These are phyloP conservation scores for Microplitis mediator DNA, from an alignment of 1,140 invertebrate species.

Conservation along the genomic window DNA sequence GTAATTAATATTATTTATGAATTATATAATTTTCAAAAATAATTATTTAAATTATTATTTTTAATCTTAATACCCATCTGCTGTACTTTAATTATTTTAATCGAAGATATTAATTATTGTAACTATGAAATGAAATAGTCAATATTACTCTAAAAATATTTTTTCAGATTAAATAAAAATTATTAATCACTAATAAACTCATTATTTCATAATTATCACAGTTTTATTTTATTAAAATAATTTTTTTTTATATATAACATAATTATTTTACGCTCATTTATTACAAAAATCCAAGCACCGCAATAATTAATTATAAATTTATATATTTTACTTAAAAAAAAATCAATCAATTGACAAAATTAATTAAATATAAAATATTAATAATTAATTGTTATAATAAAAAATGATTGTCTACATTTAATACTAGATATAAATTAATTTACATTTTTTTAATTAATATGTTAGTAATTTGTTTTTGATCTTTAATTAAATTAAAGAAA, in stretches of 20 bases:
- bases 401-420: too few species aligned
- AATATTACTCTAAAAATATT: not conserved
- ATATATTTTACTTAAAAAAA: too few species aligned
- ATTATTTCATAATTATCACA: constrained; percentile 40
- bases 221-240: constrained; percentile 51
- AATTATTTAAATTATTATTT: constrained; percentile 41
- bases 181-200: constrained; percentile 2
- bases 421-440: too few species aligned
- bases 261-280: not conserved
- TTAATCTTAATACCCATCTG: constrained; percentile 35
- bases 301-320: too few species aligned
- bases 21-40: constrained; percentile 53
- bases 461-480: too few species aligned
- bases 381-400: too few species aligned
- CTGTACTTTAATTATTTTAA: too few species aligned
- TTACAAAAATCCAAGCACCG: constrained; percentile 17
- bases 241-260: constrained; percentile 8
- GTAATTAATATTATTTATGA: constrained; percentile 39
- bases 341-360: too few species aligned
- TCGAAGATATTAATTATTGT: too few species aligned
- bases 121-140: not conserved
- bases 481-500: too few species aligned
- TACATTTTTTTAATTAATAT: too few species aligned
- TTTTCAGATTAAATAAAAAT: too few species aligned
- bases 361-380: not conserved